A percentile compares a stretch with the other conserved stretches of the same genome.
These are phyloP conservation scores for Lamprologus sp. DNA, from an alignment of 2,113 vertebrate genomes.

Conservation along the genomic window DNA sequence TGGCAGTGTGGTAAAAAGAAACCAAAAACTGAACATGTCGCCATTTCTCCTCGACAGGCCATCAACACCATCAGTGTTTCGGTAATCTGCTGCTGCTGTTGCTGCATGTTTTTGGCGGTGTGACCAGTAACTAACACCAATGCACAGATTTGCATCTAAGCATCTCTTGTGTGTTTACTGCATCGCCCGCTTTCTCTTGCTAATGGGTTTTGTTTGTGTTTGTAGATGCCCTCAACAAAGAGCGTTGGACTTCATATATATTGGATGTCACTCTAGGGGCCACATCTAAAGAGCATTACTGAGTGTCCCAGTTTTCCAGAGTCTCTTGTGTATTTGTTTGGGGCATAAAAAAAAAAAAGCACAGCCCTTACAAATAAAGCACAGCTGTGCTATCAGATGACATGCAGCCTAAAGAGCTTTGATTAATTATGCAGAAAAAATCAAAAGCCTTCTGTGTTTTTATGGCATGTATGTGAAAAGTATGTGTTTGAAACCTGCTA, in stretches of 20 bases:
- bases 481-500: background rate
- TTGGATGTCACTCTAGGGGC: slow-evolving; percentile 1
- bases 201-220: background rate
- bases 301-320: background rate
- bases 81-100: slow-evolving; percentile 55
- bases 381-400: slow-evolving; percentile 47
- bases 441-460: slow-evolving; percentile 9
- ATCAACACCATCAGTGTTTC: slow-evolving; percentile 75
- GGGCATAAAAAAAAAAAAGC: background rate
- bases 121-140: slow-evolving; percentile 40
- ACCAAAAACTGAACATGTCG: background rate
- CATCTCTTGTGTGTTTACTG: background rate
- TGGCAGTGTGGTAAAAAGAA: background rate
- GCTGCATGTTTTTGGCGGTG: slow-evolving; percentile 57
- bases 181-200: background rate
- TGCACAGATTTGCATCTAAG: background rate
- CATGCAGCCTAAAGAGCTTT: background rate
- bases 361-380: slow-evolving; percentile 6
- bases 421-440: slow-evolving; percentile 43
- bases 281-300: slow-evolving; percentile 1
- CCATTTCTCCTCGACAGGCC: slow-evolving; percentile 63
- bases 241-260: background rate
- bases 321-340: slow-evolving; percentile 2
- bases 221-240: background rate
- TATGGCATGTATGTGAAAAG: background rate